Base-by-base conservation (phyloP, 2,113 vertebrate species). In the Fulmarus glacialis region DNA sequence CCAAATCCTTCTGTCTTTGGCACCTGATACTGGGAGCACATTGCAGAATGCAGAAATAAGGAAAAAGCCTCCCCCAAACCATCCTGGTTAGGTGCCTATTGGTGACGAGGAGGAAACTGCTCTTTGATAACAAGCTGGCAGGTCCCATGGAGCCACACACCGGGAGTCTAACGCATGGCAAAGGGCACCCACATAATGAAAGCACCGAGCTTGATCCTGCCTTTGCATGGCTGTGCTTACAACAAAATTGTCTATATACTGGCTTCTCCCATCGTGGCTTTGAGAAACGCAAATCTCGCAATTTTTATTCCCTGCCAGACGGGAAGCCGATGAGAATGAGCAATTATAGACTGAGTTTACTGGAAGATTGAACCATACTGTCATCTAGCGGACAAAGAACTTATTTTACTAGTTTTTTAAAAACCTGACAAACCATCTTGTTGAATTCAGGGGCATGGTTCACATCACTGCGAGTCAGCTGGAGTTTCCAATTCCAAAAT, bases 361-460 rank as follows among this genome's bases (percentile, higher is more conserved):
- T 67, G 56, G 73, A 93, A 93, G 29, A 62, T 90, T 95, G 93
- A 87, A 48, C 62, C 45, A 94, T 20, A 74, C 84, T 95, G 95
- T 79, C 97, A 97, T 88, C 98, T 97, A 95, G 94, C 23, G 98
- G 96, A 40, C 52, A 93, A 32, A 77, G 3, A 34, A 38, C 6
- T 80, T 67, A 75, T 53, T 82, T 77, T 14, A 48, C 9, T 23
- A 21, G 10, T 24, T 63, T 38, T 77, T 18, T 13, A 40, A 38
- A 11, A 90, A 38, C 17, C 26, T 42, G 26, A 56, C 36, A 58
- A 88, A 36, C 20, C 32, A 59, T 7, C 23, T 12, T 34, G 24
- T 19, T 66, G 26, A 71, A 38, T 34, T 79, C 48, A 29, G 19
- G 14, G 16, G 15, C 14, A 11, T 12, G 21, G 71, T 84, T 58